Evolutionary conservation across 2,113 vertebrate genomes (phyloP).

Genomic region (Xenopus tropicalis): UCB_Xtro_10.0 CM004445.2:98828001-98828500

Average conservation of each 20-base stretch:
- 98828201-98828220: neutral
- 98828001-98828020: neutral
- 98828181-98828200: neutral
- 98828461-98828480: neutral
- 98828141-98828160: neutral
- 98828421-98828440: constrained; percentile 1
- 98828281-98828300: neutral
- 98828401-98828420: neutral
- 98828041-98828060: neutral
- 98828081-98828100: constrained; percentile 1
- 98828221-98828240: neutral
- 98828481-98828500: neutral
- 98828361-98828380: constrained; percentile 5
- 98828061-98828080: neutral
- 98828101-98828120: neutral
- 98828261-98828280: neutral
- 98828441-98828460: neutral
- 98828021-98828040: neutral
- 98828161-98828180: neutral
- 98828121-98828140: constrained; percentile 4
- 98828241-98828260: neutral
- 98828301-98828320: neutral
- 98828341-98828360: neutral
- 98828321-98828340: constrained; percentile 4
- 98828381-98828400: neutral